Percentiles rank a stretch among this genome's conserved stretches.
Conservation (phyloP, 2,888 invertebrate species). For the Alcis repandata region DNA sequence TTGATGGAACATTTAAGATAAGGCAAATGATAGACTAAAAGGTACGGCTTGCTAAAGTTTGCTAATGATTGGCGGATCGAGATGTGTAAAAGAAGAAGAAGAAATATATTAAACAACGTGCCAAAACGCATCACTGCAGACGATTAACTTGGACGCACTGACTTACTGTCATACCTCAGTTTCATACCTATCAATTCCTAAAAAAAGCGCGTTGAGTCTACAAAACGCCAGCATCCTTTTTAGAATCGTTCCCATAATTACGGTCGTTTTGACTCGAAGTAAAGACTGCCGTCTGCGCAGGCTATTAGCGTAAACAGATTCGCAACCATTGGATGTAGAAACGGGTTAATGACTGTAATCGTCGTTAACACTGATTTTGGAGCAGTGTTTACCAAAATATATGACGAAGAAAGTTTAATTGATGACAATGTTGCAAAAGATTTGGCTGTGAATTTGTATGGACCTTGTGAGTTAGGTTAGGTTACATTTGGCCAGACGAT, state of each 20-base stretch:
- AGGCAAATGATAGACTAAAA: not conserved
- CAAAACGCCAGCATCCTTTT: not conserved
- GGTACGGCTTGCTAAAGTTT: not conserved
- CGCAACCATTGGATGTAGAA: conserved; percentile 28
- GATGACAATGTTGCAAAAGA: not conserved
- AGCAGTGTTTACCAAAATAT: conserved; percentile 13
- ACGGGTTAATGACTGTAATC: conserved; percentile 21
- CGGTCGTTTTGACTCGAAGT: not conserved
- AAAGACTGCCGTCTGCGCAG: not conserved
- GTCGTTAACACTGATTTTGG: conserved; percentile 25
- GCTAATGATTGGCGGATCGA: not conserved
- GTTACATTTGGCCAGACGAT: too few species aligned
- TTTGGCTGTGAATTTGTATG: not conserved
- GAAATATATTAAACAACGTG: not conserved
- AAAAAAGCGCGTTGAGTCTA: too few species aligned
- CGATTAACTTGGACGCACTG: not conserved
- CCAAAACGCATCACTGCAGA: not conserved
- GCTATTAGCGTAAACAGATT: conserved; percentile 44
- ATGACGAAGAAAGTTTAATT: conserved; percentile 10
- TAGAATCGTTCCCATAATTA: too few species aligned
- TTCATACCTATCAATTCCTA: too few species aligned
- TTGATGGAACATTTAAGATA: not conserved
- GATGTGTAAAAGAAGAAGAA: not conserved
- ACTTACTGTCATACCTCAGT: too few species aligned
- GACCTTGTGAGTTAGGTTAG: too few species aligned